Percentiles rank a stretch among this genome's conserved stretches.
Conservation (phyloP, 2,888 invertebrate species). For the Deilephila porcellus region DNA sequence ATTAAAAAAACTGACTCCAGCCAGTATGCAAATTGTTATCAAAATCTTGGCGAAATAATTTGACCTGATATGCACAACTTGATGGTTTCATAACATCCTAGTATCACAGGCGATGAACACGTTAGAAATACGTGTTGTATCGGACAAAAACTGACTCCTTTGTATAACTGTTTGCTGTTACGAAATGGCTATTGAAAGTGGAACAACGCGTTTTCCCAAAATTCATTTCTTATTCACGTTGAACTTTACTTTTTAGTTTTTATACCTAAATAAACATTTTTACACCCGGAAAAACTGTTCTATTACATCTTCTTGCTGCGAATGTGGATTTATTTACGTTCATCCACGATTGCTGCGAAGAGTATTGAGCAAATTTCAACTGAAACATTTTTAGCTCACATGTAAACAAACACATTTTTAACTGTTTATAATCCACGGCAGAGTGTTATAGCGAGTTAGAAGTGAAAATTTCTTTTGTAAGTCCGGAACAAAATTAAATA, state of each 20-base stretch:
- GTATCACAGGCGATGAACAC: conserved; percentile 10
- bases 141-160: conserved; percentile 40
- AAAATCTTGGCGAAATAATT: background rate
- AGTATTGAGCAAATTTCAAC: background rate
- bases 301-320: too few relatives aligned
- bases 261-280: background rate
- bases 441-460: background rate
- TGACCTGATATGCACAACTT: conserved; percentile 1
- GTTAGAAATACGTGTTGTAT: conserved; percentile 46
- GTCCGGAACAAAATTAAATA: conserved; percentile 33
- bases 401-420: conserved; percentile 27
- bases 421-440: conserved; percentile 12
- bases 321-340: background rate
- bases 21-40: background rate
- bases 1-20: too few relatives aligned
- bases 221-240: background rate
- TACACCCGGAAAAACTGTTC: background rate
- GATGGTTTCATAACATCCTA: conserved; percentile 31
- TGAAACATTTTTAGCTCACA: background rate
- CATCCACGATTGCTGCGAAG: background rate
- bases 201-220: conserved; percentile 42
- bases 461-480: background rate
- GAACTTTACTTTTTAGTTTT: background rate
- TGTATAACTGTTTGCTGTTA: conserved; percentile 43
- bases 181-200: conserved; percentile 57